Percentiles rank a stretch among this genome's conserved stretches.
Evolutionary conservation across 2,797 vertebrate species (phyloP).

Genomic region (Cirrhinus molitorella): DNA sequence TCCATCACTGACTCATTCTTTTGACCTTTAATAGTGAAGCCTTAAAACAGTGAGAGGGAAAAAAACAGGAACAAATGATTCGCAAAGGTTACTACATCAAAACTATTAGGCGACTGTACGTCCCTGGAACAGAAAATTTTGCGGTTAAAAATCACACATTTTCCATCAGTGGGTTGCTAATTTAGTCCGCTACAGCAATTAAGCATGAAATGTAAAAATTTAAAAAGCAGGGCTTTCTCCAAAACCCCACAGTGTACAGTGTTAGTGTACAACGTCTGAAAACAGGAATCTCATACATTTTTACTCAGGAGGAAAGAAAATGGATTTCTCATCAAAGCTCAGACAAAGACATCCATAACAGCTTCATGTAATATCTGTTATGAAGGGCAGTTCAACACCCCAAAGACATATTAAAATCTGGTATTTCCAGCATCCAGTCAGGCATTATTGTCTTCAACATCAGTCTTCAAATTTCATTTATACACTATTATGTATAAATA

Average conservation of each 20-base stretch:
- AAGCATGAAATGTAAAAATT: constrained; percentile 12
- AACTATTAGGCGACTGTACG: constrained; percentile 60
- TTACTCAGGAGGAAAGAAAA: background rate
- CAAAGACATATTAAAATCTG: constrained; percentile 15
- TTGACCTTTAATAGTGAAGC: constrained; percentile 73
- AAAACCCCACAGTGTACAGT: background rate
- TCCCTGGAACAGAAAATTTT: constrained; percentile 29
- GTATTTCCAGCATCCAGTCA: background rate
- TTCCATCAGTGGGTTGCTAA: constrained; percentile 32
- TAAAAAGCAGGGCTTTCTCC: background rate
- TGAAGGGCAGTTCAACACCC: constrained; percentile 1
- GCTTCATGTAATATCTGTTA: background rate
- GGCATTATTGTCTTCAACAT: background rate
- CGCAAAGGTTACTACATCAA: constrained; percentile 71
- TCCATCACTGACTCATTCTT: constrained; percentile 69
- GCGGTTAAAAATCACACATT: background rate
- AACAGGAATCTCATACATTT: background rate
- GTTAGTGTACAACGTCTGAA: background rate
- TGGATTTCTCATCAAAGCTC: background rate
- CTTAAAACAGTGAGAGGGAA: constrained; percentile 42
- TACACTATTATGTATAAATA: background rate
- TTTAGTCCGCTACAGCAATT: constrained; percentile 6
- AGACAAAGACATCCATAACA: background rate
- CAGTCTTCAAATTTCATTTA: background rate
- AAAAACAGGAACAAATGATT: constrained; percentile 68